Conservation (phyloP, 2,113 vertebrate genomes). For the Pachyramphus minor region DNA sequence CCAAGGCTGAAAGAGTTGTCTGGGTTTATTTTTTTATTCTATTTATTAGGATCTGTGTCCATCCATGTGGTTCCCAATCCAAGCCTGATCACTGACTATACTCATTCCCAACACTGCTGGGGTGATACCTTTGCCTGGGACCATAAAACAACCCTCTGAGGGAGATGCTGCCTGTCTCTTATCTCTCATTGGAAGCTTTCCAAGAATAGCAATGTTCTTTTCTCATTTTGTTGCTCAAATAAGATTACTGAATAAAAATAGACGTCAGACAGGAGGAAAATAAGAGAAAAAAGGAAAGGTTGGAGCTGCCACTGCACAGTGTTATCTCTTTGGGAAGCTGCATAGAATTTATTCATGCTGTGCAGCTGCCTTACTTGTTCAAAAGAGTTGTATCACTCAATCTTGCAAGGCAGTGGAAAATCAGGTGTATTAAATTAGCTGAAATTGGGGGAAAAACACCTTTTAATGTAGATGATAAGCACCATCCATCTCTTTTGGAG, state of each 20-base stretch:
- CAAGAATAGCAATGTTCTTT: background rate
- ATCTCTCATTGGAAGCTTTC: background rate
- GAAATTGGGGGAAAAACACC: background rate
- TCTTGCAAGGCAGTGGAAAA: background rate
- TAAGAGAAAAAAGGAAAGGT: background rate
- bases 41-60: background rate
- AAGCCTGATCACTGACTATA: background rate
- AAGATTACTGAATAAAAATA: conserved; percentile 20
- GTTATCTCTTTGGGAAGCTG: background rate
- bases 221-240: background rate
- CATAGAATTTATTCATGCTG: background rate
- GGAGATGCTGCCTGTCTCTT: background rate
- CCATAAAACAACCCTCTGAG: background rate
- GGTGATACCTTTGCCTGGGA: background rate
- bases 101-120: background rate
- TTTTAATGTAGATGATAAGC: background rate
- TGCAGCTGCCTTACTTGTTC: background rate
- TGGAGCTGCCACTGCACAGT: background rate
- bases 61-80: background rate
- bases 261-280: background rate
- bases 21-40: background rate
- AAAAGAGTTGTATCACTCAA: background rate
- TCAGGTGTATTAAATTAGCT: background rate
- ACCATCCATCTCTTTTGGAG: background rate
- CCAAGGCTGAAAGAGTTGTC: background rate